Conservation (phyloP, 2,888 invertebrate species). For the Pandemis cinnamomeana region DNA sequence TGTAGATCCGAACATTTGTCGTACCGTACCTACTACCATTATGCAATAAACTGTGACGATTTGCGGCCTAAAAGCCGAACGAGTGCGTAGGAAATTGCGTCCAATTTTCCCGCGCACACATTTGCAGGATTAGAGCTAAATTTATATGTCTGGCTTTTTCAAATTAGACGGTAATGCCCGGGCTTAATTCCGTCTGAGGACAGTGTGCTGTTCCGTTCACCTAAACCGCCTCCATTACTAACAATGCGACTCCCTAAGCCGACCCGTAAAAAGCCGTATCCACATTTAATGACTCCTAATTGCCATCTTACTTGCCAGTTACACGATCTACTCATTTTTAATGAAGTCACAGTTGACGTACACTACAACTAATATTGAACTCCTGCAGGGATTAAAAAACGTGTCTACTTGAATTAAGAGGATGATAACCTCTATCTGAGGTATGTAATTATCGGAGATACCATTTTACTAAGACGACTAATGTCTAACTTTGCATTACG, state of each 20-base stretch:
- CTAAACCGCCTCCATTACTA: slow-evolving; percentile 57
- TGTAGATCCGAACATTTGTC: slow-evolving; percentile 54
- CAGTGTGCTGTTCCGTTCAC: slow-evolving; percentile 63
- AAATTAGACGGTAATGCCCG: slow-evolving; percentile 71
- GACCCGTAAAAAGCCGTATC: slow-evolving; percentile 34
- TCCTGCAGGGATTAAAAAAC: slow-evolving; percentile 63
- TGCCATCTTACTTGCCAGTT: slow-evolving; percentile 14
- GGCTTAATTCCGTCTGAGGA: slow-evolving; percentile 71
- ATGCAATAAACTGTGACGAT: slow-evolving; percentile 72
- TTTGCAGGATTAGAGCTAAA: slow-evolving; percentile 78
- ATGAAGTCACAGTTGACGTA: slow-evolving; percentile 41
- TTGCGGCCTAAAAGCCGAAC: slow-evolving; percentile 68
- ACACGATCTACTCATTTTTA: slow-evolving; percentile 31
- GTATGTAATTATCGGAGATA: slow-evolving; percentile 81
- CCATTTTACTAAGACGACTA: slow-evolving; percentile 72
- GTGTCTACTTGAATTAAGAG: slow-evolving; percentile 73
- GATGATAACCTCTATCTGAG: slow-evolving; percentile 80
- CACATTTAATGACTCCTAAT: slow-evolving; percentile 31
- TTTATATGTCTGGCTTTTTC: slow-evolving; percentile 83
- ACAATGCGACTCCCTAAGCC: slow-evolving; percentile 53
- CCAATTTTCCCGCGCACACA: slow-evolving; percentile 78
- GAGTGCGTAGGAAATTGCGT: slow-evolving; percentile 72
- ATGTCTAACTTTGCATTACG: slow-evolving; percentile 56
- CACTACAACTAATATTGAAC: slow-evolving; percentile 47
- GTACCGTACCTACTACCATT: slow-evolving; percentile 60